phyloP scores from a whole-genome alignment of 35 echinoderm and acorn worm genomes.

The Strongylocentrotus purpuratus region DNA sequence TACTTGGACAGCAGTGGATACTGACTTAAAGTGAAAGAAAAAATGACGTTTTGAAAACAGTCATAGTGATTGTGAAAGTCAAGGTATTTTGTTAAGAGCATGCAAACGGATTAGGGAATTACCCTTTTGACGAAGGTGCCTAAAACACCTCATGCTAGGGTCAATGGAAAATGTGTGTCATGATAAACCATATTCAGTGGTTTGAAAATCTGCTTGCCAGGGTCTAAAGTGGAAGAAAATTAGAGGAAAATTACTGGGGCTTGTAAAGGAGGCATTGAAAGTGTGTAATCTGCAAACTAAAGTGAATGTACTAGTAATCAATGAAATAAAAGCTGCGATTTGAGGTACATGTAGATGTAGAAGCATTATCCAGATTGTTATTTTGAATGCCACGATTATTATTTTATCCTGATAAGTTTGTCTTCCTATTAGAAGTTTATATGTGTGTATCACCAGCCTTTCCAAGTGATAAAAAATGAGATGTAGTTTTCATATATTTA shows the following conservation, averaged over 20 bases:
- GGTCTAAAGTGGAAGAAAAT: background rate
- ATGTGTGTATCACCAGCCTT: background rate
- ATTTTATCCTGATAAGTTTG: conserved; percentile 16
- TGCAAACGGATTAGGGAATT: too few relatives aligned
- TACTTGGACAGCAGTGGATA: background rate
- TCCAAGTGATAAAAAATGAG: background rate
- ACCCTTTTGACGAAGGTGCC: too few relatives aligned
- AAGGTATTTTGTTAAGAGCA: background rate
- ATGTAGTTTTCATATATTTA: conserved; percentile 14
- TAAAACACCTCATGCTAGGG: too few relatives aligned
- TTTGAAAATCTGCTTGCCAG: background rate
- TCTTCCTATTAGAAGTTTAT: background rate
- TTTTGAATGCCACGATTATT: background rate
- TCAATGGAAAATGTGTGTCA: background rate
- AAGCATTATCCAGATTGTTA: background rate
- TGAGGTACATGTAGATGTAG: background rate
- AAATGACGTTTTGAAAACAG: background rate
- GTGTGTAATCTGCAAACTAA: background rate
- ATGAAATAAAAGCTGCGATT: too few relatives aligned
- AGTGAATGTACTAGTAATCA: background rate
- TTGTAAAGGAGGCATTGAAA: background rate
- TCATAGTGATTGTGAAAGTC: background rate
- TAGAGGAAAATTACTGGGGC: background rate
- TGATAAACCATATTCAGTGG: background rate
- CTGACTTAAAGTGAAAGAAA: background rate